These are phyloP conservation scores for Rhinolophus sinicus DNA, from an alignment of 2,113 vertebrate species.

Conservation along the genomic window DNA sequence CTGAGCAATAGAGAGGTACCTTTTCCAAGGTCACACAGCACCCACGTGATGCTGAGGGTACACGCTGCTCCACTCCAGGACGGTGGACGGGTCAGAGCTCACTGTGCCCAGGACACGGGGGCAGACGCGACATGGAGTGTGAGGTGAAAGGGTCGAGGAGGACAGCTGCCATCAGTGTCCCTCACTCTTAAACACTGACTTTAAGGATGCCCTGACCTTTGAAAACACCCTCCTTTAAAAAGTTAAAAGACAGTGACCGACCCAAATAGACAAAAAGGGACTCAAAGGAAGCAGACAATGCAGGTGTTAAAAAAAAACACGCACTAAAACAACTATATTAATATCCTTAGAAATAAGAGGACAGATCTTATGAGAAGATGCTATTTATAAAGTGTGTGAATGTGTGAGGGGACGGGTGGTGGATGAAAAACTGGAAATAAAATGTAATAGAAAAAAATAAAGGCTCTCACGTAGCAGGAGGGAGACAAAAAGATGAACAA, in stretches of 20 bases:
- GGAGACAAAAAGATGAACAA: background rate
- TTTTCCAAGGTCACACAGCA: background rate
- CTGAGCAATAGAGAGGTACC: background rate
- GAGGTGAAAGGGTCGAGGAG: background rate
- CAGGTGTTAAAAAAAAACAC: background rate
- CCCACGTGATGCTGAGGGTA: rapidly evolving
- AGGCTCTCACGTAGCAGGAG: background rate
- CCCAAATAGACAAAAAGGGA: background rate
- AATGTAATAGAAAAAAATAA: background rate
- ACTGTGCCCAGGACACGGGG: background rate
- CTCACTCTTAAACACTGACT: background rate
- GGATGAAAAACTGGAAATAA: background rate
- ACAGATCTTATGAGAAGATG: background rate
- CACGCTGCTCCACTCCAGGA: background rate
- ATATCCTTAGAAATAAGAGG: background rate
- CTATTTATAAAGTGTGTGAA: background rate
- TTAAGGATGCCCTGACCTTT: background rate
- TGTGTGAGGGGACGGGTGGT: too few species aligned
- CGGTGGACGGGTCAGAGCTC: background rate
- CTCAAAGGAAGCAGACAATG: background rate
- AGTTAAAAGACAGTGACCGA: background rate
- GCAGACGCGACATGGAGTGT: background rate
- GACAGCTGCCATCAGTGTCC: background rate
- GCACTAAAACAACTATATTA: background rate
- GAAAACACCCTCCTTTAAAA: background rate